Evolutionary conservation across 2,888 invertebrate genomes (phyloP).

Genomic region (Sialis lutaria): DNA sequence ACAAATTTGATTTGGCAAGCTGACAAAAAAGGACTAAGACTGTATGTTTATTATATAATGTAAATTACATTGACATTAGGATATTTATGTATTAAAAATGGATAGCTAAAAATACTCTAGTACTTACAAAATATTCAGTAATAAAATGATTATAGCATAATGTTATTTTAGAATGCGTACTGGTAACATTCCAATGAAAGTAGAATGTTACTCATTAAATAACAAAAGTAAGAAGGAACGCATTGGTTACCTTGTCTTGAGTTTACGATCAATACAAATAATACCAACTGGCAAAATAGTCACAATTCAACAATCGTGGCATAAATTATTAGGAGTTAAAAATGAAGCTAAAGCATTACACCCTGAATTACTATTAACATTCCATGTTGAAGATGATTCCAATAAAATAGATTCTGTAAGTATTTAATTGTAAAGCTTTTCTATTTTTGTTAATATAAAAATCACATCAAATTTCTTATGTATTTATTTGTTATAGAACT

Average conservation of each 20-base stretch:
- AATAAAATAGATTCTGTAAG: not conserved
- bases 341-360: constrained; percentile 20
- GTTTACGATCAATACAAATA: constrained; percentile 50
- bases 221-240: constrained; percentile 38
- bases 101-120: not conserved
- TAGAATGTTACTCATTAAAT: constrained; percentile 43
- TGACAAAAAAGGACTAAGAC: constrained; percentile 48
- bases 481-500: too few species aligned
- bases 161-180: constrained; percentile 40
- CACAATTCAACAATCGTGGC: constrained; percentile 18
- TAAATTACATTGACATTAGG: not conserved
- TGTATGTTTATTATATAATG: constrained; percentile 23
- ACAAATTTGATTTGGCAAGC: constrained; percentile 67
- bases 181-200: constrained; percentile 53
- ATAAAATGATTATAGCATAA: constrained; percentile 1
- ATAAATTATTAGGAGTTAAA: constrained; percentile 21
- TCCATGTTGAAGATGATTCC: constrained; percentile 19
- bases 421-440: not conserved
- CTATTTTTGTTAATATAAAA: not conserved
- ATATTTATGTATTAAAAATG: constrained; percentile 1
- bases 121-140: not conserved
- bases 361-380: constrained; percentile 21
- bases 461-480: not conserved
- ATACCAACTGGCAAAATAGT: constrained; percentile 31
- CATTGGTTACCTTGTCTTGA: constrained; percentile 51